Percentiles rank a stretch among this genome's conserved stretches.
phyloP scores from a whole-genome alignment of 2,888 invertebrate species.

The Ophioninae sp. region DNA sequence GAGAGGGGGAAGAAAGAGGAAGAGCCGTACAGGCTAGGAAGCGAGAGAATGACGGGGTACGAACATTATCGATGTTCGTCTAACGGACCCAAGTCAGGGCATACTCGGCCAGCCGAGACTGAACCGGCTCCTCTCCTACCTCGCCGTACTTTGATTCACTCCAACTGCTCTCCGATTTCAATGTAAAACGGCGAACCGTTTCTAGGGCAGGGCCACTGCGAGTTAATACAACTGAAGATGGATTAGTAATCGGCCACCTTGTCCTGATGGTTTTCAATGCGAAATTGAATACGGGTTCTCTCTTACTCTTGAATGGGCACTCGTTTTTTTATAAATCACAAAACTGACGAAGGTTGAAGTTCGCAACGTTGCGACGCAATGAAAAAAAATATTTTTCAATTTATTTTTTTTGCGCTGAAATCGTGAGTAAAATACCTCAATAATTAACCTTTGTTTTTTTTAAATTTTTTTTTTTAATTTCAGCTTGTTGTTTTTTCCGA shows the following conservation, averaged over 20 bases:
- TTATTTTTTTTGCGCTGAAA: too few relatives aligned
- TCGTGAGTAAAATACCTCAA: too few relatives aligned
- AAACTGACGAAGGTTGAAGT: too few relatives aligned
- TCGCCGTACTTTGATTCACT: constrained; percentile 40
- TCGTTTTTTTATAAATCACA: not conserved
- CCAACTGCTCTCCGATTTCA: constrained; percentile 62
- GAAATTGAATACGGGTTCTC: constrained; percentile 64
- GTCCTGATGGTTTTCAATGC: constrained; percentile 55
- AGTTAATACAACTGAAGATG: constrained; percentile 48
- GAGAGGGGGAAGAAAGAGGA: constrained; percentile 14
- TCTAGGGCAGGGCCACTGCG: constrained; percentile 66
- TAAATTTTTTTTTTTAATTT: too few relatives aligned
- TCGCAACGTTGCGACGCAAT: too few relatives aligned
- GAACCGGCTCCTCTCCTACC: constrained; percentile 2
- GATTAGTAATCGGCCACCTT: constrained; percentile 56
- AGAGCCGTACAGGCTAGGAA: constrained; percentile 14
- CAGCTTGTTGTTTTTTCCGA: too few relatives aligned
- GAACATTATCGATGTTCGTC: constrained; percentile 57
- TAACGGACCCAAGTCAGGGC: constrained; percentile 38
- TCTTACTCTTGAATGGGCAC: constrained; percentile 53
- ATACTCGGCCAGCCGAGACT: constrained; percentile 43
- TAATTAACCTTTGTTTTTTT: too few relatives aligned
- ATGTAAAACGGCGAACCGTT: constrained; percentile 60
- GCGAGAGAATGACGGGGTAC: constrained; percentile 38
- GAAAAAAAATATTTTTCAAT: too few relatives aligned